These are phyloP conservation scores for human (Homo sapiens) DNA, from an alignment of 2,113 vertebrate genomes.

Conservation along the genomic window DNA sequence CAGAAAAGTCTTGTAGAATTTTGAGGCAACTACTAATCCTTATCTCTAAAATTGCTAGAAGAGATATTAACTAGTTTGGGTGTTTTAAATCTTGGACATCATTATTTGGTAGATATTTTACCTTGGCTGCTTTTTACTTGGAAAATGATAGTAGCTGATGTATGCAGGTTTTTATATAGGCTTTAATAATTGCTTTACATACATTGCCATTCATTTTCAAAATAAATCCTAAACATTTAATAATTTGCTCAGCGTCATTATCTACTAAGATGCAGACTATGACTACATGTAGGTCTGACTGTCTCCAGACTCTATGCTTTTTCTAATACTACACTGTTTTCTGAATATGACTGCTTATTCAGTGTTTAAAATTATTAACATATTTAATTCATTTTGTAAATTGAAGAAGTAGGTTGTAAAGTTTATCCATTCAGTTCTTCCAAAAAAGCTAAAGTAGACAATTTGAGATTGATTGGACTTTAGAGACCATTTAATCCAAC, in stretches of 20 bases:
- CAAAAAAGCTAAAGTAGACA: not conserved
- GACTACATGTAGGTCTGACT: not conserved
- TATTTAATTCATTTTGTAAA: slow-evolving; percentile 47
- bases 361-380: not conserved
- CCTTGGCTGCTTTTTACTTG: not conserved
- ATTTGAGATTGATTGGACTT: not conserved
- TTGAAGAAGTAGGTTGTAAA: not conserved
- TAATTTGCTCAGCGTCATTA: not conserved
- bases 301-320: not conserved
- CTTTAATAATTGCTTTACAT: not conserved
- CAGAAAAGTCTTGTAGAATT: slow-evolving; percentile 2
- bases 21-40: not conserved
- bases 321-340: not conserved
- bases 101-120: slow-evolving; percentile 14
- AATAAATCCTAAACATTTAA: not conserved
- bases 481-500: not conserved
- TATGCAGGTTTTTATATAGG: not conserved
- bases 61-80: not conserved
- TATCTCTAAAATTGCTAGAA: not conserved
- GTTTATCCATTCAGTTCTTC: not conserved
- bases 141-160: not conserved
- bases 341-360: slow-evolving; percentile 21
- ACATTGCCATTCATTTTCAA: slow-evolving; percentile 35
- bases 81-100: not conserved
- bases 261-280: not conserved